Conservation (phyloP, 2,113 vertebrate genomes). For the Patagioenas fasciata region DNA sequence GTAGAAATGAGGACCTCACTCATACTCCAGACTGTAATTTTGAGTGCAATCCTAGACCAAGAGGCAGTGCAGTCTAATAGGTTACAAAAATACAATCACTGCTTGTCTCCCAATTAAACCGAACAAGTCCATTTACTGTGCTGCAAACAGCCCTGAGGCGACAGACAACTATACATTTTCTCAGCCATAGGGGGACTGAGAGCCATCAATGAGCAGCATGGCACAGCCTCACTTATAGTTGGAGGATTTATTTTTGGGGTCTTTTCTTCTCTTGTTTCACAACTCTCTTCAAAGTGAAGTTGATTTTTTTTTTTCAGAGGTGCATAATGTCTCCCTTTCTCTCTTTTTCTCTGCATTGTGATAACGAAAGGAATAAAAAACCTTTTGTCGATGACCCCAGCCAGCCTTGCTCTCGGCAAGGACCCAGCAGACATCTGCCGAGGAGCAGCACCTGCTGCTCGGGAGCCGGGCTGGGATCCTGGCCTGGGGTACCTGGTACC, state of each 20-base stretch:
- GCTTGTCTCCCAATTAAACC: slow-evolving; percentile 69
- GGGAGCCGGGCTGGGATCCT: too few species aligned
- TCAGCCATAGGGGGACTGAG: slow-evolving; percentile 16
- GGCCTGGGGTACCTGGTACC: too few species aligned
- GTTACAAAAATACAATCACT: slow-evolving; percentile 72
- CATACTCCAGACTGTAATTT: slow-evolving; percentile 68
- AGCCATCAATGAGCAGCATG: not conserved
- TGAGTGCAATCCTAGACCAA: slow-evolving; percentile 54
- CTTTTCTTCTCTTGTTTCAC: slow-evolving; percentile 9
- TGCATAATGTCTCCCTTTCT: not conserved
- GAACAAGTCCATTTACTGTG: slow-evolving; percentile 66
- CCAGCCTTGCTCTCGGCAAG: not conserved
- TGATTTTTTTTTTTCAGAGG: slow-evolving; percentile 46
- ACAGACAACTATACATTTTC: slow-evolving; percentile 34
- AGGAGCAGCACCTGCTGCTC: not conserved
- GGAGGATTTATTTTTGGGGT: not conserved
- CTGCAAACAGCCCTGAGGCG: slow-evolving; percentile 65
- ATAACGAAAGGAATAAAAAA: slow-evolving; percentile 28
- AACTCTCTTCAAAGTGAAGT: slow-evolving; percentile 50
- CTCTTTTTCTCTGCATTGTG: not conserved
- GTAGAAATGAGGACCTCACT: slow-evolving; percentile 53
- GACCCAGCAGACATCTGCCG: not conserved
- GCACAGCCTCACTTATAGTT: not conserved
- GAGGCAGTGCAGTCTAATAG: slow-evolving; percentile 59
- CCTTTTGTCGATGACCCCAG: not conserved